Conservation (phyloP, 2,797 vertebrate species). For the Myotis myotis region DNA sequence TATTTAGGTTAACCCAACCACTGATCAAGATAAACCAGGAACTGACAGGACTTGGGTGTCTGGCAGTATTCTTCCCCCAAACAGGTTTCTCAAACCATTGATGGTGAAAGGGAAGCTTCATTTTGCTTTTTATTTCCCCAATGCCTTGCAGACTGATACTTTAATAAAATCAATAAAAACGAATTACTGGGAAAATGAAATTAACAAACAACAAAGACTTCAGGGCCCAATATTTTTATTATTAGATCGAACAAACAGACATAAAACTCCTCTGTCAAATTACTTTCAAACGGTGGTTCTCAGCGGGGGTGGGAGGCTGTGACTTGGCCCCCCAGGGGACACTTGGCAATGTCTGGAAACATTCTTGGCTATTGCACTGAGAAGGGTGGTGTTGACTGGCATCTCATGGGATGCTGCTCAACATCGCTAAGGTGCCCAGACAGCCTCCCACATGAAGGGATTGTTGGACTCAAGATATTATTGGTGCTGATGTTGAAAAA, state of each 20-base stretch:
- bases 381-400: neutral
- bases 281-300: conserved; percentile 12
- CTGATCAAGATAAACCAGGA: neutral
- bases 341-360: neutral
- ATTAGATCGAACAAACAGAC: neutral
- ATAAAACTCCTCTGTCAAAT: neutral
- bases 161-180: conserved; percentile 64
- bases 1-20: neutral
- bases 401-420: neutral
- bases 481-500: neutral
- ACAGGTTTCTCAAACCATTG: neutral
- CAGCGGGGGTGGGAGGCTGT: neutral
- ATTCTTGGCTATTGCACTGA: neutral
- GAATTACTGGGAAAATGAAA: conserved; percentile 61
- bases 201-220: conserved; percentile 43
- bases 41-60: neutral
- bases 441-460: neutral
- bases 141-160: neutral
- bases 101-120: neutral
- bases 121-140: conserved; percentile 41
- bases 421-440: accelerated
- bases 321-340: neutral
- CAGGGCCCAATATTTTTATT: conserved; percentile 22
- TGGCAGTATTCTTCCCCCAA: accelerated
- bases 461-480: neutral